Conservation (phyloP, 2,888 invertebrate genomes). For the Petrophora chlorosata region DNA sequence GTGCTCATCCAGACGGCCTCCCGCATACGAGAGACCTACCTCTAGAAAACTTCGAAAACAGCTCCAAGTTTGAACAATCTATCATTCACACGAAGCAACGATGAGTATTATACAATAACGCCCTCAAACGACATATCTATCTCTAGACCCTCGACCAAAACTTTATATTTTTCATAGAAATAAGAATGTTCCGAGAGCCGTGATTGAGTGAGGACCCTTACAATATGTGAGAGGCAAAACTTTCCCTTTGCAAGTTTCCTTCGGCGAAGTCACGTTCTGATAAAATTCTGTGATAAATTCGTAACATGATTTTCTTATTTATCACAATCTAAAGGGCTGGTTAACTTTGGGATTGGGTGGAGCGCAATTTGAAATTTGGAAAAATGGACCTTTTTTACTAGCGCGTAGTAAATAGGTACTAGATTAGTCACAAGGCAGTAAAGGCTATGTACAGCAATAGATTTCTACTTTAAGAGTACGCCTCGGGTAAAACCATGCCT, state of each 20-base stretch:
- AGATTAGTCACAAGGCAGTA: no score
- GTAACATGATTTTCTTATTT: slow-evolving; percentile 29
- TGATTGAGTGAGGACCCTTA: slow-evolving; percentile 28
- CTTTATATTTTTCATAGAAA: slow-evolving; percentile 25
- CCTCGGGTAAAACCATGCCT: no score
- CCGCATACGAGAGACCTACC: no score
- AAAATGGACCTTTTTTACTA: no score
- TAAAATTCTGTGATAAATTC: slow-evolving; percentile 28
- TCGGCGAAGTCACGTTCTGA: slow-evolving; percentile 31
- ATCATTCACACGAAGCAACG: no score
- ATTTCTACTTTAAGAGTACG: no score
- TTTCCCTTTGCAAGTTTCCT: slow-evolving; percentile 21
- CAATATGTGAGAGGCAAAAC: slow-evolving; percentile 25
- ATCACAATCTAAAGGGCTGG: slow-evolving; percentile 26
- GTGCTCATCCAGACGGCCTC: no score
- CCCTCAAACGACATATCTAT: not conserved
- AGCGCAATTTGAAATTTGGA: slow-evolving; percentile 14
- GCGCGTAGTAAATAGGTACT: no score
- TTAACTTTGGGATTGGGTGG: slow-evolving; percentile 26
- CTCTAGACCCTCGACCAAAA: slow-evolving; percentile 4
- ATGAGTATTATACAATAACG: no score
- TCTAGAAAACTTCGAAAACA: not conserved
- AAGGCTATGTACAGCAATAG: no score
- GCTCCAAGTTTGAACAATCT: no score
- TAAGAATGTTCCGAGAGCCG: slow-evolving; percentile 23